Evolutionary conservation across 2,113 vertebrate genomes (phyloP), one percentile per base, ranked within the genome.

Genomic region (Corapipo altera): DNA sequence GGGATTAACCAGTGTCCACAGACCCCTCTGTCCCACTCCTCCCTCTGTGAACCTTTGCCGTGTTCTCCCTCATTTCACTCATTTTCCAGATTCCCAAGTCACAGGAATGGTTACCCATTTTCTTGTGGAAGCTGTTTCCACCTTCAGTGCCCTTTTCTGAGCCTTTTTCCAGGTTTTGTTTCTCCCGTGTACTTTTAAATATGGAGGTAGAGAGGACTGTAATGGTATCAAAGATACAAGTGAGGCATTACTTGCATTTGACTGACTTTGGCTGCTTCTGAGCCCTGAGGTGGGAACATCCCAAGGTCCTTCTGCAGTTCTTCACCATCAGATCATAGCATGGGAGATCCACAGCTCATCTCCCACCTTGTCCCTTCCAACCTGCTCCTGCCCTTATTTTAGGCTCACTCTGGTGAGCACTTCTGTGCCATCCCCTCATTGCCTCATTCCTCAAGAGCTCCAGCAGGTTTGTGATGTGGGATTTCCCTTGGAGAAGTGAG

Each of bases 341-440:
- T 1, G 1, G 57, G 39, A 22, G 35, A 16, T 70, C n/a, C 26
- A 5, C 32, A n/a, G 43, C 15, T 37, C 46, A 10, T 20, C 11
- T 30, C 8, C 51, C n/a, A 64, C n/a, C 13, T 0, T 0, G 0
- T 11, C 4, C 3, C 0, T 55, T 69, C 35, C 55, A 24, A 3
- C 24, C 54, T 61, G n/a, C 79, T 49, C 55, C 93, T 69, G 13
- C 46, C 28, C 52, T n/a, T 39, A 7, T 48, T 80, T 58, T 30
- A 59, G 2, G 9, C 35, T 73, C 27, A 2, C 52, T 49, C 43
- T 2, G 4, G 37, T 16, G 33, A 39, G 19, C 54, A 17, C 30
- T 73, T 91, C 33, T n/a, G 12, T 85, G 9, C 44, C 35, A 1
- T 59, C 35, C 39, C 20, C 21, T 59, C 5, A 1, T 41, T 10